Conservation (phyloP, 1,140 invertebrate genomes). For the Stegodyphus dumicola region DNA sequence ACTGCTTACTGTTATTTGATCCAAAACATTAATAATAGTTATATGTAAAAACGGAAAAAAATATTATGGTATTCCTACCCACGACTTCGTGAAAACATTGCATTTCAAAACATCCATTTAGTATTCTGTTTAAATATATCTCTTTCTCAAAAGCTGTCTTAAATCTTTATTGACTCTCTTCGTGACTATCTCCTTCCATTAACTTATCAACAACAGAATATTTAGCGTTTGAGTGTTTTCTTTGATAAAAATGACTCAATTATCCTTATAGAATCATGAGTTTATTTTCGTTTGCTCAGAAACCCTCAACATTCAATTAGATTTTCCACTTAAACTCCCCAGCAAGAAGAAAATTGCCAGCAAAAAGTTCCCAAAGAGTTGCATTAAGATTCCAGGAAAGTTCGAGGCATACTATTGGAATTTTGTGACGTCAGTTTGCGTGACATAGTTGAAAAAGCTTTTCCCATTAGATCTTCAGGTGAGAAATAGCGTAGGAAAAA, state of each 20-base stretch:
- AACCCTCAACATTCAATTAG: not conserved
- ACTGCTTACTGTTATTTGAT: too few species aligned
- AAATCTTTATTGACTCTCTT: not conserved
- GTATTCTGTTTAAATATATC: not conserved
- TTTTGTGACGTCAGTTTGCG: constrained; percentile 34
- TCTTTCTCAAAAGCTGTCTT: not conserved
- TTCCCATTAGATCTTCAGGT: constrained; percentile 45
- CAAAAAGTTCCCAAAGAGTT: not conserved
- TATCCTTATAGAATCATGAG: not conserved
- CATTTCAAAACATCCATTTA: not conserved
- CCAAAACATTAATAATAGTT: too few species aligned
- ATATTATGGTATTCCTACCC: too few species aligned
- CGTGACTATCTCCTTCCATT: not conserved
- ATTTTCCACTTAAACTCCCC: not conserved
- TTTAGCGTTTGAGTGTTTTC: not conserved
- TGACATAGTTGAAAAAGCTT: constrained; percentile 19
- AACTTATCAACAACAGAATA: not conserved
- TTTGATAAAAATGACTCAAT: not conserved
- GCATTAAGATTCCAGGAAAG: constrained; percentile 36
- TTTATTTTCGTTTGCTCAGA: not conserved
- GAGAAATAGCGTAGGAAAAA: constrained; percentile 39
- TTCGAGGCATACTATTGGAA: constrained; percentile 1
- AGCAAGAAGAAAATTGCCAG: not conserved
- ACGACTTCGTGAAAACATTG: too few species aligned
- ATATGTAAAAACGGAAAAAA: too few species aligned